Conservation (phyloP, 2,113 vertebrate species). For the Pelvicachromis taeniatus region DNA sequence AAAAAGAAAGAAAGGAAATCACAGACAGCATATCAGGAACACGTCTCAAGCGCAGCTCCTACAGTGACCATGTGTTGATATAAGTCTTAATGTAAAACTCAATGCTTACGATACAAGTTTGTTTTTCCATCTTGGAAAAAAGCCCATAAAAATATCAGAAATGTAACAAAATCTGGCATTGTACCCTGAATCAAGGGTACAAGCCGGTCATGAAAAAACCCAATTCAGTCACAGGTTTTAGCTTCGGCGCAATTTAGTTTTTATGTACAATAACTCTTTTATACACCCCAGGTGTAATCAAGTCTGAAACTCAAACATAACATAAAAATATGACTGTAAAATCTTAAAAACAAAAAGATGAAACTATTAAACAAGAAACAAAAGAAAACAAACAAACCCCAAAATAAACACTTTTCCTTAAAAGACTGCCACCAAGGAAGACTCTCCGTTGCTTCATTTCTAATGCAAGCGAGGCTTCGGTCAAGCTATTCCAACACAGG, state of each 20-base stretch:
- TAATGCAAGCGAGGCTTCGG: constrained; percentile 23
- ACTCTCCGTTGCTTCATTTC: constrained; percentile 26
- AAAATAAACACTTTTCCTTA: constrained; percentile 28
- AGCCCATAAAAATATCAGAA: constrained; percentile 52
- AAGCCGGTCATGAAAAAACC: constrained; percentile 33
- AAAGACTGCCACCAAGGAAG: constrained; percentile 43
- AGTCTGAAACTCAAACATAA: constrained; percentile 21
- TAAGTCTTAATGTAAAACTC: constrained; percentile 41
- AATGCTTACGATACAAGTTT: constrained; percentile 38
- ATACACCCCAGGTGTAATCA: constrained; percentile 4
- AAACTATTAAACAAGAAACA: constrained; percentile 41
- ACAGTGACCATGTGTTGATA: constrained; percentile 26
- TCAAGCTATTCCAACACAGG: constrained; percentile 26
- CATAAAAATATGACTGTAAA: constrained; percentile 41
- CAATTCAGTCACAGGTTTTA: constrained; percentile 33
- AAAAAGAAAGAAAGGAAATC: neutral
- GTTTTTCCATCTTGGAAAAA: constrained; percentile 29
- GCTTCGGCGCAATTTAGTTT: constrained; percentile 18
- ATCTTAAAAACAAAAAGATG: constrained; percentile 14
- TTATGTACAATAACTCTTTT: constrained; percentile 13
- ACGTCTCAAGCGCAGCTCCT: neutral
- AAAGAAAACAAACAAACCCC: neutral
- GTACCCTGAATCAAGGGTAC: neutral
- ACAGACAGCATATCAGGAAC: neutral
- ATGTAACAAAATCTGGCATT: constrained; percentile 56